Evolutionary conservation across 1,140 invertebrate genomes (phyloP).

Genomic region (Calliopsis andreniformis): DNA sequence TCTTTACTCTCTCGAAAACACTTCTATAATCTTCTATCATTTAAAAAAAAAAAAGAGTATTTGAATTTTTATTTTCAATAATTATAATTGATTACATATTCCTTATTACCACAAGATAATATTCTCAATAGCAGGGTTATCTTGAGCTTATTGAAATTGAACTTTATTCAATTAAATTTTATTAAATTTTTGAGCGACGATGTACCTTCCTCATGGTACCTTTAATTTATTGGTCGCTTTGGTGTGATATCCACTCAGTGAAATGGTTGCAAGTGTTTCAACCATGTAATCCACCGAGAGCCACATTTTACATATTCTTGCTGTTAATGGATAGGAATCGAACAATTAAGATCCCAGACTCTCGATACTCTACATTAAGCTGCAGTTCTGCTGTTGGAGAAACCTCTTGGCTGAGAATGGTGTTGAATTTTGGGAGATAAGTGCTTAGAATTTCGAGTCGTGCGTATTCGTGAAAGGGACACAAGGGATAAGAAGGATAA

Average conservation of each 20-base stretch:
- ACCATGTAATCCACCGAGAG: neutral
- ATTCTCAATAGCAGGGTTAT: no score
- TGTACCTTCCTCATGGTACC: no score
- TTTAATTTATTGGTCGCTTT: neutral
- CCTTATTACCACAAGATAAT: no score
- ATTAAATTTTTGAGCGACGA: no score
- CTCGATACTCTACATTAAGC: conserved; percentile 32
- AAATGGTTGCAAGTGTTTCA: neutral
- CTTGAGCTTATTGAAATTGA: no score
- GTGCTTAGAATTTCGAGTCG: conserved; percentile 41
- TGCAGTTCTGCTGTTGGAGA: neutral
- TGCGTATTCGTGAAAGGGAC: conserved; percentile 31
- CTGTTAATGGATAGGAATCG: conserved; percentile 12
- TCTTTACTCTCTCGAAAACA: no score
- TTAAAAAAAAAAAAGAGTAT: no score
- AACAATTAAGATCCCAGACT: conserved; percentile 24
- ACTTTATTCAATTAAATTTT: no score
- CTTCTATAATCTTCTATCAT: no score
- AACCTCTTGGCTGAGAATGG: neutral
- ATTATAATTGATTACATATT: no score
- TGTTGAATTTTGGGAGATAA: conserved; percentile 57
- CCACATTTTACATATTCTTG: conserved; percentile 10
- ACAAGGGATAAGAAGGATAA: conserved; percentile 45
- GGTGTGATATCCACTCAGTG: neutral
- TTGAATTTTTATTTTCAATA: no score